Evolutionary conservation across 1,140 invertebrate species (phyloP), one percentile per base, ranked within the genome.

Genomic region (Rhopalosiphum maidis): DNA sequence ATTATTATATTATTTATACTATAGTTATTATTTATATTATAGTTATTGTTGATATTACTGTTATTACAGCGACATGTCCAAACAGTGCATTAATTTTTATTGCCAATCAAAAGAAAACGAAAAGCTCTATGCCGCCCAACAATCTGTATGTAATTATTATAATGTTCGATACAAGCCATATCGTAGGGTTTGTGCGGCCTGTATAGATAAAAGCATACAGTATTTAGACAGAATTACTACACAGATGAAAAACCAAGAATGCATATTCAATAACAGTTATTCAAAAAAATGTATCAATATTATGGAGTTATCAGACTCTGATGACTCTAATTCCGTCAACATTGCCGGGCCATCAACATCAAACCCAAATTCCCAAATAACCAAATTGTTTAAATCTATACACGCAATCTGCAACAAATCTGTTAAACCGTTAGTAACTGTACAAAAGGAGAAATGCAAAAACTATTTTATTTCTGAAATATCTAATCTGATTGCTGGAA

Each of bases 191-290:
- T 77, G 60, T 77, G n/a, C 4, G 15, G 4, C 15, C 60, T 77
- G 60, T 77, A 18, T n/a, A 15, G 4, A 35, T 15, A n/a, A 18
- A 5, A n/a, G 30, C 15, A n/a, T n/a, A 6, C 1, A 21, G 1
- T 6, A n/a, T 35, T n/a, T 18, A 3, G 2, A n/a, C 0, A n/a
- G 5, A 2, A n/a, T 77, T 15, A 18, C 4, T 77, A n/a, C 4
- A 6, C 30, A 6, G 15, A 7, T 77, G 0, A n/a, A n/a, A 77
- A 77, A 77, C 60, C 30, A 18, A 77, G 1, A 77, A 77, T 77
- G 30, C 18, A 35, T 77, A 77, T 0, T 77, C 5, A 15, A 77
- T 0, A 4, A n/a, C 1, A 77, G 7, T 18, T 3, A 18, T 77
- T 8, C 60, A 77, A 77, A n/a, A 68, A 77, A 7, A 77, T 3